Evolutionary conservation across 2,113 vertebrate species (phyloP), one percentile per base, ranked within the genome.

Genomic region (Ammodytes marinus): DNA sequence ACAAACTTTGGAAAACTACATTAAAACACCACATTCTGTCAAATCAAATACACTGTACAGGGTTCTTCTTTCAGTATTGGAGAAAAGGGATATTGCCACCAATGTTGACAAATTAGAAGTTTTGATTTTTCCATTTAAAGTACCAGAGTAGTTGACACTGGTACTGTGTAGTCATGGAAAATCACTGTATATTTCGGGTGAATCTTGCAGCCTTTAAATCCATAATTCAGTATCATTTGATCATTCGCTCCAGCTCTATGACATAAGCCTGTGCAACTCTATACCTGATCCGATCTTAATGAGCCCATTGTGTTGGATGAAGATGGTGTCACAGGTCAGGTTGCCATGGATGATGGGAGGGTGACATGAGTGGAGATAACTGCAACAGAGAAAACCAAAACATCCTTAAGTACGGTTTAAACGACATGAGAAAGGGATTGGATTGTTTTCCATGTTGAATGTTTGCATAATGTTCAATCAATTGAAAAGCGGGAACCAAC

Each of bases 201-300:
- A 59, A 61, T 52, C 39, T 14, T 72, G 6, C 5, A 19, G 17
- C 17, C 35, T 54, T 81, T 50, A 58, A 74, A 77, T 80, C 7
- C n/a, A 60, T 80, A 67, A 88, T 79, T 80, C 49, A 75, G 40
- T 52, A 37, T 61, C 10, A 81, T 79, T 55, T 53, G 72, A 79
- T 54, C 47, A 64, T 52, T n/a, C 12, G 1, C 55, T 49, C 39
- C 43, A 63, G 68, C 35, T 64, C 43, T 43, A 52, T 35, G 59
- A 63, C 11, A 13, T 40, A 60, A 86, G 58, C 27, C 4, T 1
- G 35, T 60, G 35, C 72, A 75, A 74, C 47, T 74, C 19, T 74
- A 73, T 83, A 99, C 98, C 98, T 96, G 98, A 99, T 71, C 98
- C 98, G 4, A 99, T 99, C 90, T 99, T 99, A 94, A 99, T 99